Percentiles rank a stretch among this genome's conserved stretches.
Evolutionary conservation across 2,888 invertebrate genomes (phyloP).

Genomic region (Campoplex nolae): DNA sequence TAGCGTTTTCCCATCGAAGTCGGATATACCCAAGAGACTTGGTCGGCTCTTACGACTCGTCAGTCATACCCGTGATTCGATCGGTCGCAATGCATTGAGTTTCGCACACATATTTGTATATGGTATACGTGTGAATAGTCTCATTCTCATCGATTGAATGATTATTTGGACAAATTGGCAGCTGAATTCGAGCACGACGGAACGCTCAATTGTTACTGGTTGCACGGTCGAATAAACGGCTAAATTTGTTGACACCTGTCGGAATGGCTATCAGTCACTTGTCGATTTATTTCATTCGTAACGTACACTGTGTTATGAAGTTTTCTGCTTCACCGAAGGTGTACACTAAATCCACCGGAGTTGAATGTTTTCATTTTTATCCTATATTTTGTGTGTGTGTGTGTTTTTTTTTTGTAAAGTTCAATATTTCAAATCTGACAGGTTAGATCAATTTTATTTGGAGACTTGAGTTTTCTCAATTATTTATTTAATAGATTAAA

Average conservation of each 20-base stretch:
- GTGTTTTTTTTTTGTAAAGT: not conserved
- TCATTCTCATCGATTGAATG: conserved; percentile 37
- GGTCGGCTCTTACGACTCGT: not conserved
- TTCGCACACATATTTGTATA: not conserved
- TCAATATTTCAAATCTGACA: not conserved
- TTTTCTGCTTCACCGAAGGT: not conserved
- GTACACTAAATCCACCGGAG: not conserved
- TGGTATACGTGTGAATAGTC: not conserved
- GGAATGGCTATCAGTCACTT: conserved; percentile 41
- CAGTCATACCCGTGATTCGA: not conserved
- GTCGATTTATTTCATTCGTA: conserved; percentile 37
- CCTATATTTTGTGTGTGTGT: not conserved
- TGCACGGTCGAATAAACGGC: conserved; percentile 29
- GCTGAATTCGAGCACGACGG: conserved; percentile 45
- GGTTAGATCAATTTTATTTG: not conserved
- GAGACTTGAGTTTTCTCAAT: not conserved
- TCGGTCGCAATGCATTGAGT: not conserved
- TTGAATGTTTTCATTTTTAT: not conserved
- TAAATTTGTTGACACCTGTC: conserved; percentile 61
- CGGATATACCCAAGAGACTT: conserved; percentile 8
- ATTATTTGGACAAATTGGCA: conserved; percentile 58
- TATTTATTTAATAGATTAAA: not conserved
- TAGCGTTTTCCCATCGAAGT: conserved; percentile 45
- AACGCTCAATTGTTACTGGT: conserved; percentile 45
- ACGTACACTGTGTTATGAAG: conserved; percentile 13